These are phyloP conservation scores for Cyprinodon diabolis DNA, from an alignment of 2,797 vertebrate species.

Conservation along the genomic window DNA sequence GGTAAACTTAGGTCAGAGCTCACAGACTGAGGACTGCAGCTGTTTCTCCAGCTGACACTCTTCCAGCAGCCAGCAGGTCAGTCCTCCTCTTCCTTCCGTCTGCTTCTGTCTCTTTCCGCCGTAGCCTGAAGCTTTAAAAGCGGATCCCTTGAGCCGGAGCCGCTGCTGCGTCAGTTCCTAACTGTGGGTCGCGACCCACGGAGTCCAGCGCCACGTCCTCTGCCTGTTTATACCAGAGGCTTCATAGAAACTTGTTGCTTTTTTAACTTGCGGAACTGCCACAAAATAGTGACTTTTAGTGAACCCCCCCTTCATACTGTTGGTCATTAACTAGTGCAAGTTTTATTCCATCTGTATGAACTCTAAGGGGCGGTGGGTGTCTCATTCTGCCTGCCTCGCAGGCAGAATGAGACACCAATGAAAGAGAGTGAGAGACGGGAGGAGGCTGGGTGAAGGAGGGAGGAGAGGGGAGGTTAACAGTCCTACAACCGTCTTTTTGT, in stretches of 20 bases:
- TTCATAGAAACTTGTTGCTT: slow-evolving; percentile 5
- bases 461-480: slow-evolving; percentile 31
- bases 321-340: background rate
- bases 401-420: too few species aligned
- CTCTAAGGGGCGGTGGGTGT: background rate
- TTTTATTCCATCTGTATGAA: slow-evolving; percentile 33
- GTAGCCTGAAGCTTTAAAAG: background rate
- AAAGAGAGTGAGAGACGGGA: slow-evolving; percentile 35
- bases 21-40: slow-evolving; percentile 26
- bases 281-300: slow-evolving; percentile 9
- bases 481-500: slow-evolving; percentile 58
- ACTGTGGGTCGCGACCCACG: slow-evolving; percentile 2
- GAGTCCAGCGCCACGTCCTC: slow-evolving; percentile 20
- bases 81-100: slow-evolving; percentile 3
- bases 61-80: slow-evolving; percentile 58
- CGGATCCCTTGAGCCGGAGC: slow-evolving; percentile 4
- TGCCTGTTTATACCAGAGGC: background rate
- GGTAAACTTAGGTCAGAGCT: slow-evolving; percentile 62
- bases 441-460: slow-evolving; percentile 10
- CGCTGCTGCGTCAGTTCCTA: slow-evolving; percentile 7
- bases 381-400: slow-evolving; percentile 28
- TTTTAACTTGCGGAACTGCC: background rate
- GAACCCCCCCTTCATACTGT: slow-evolving; percentile 18
- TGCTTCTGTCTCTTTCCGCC: background rate
- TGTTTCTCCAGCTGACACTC: slow-evolving; percentile 64